These are phyloP conservation scores for Ceratina calcarata DNA, from an alignment of 1,140 invertebrate species.

Conservation along the genomic window DNA sequence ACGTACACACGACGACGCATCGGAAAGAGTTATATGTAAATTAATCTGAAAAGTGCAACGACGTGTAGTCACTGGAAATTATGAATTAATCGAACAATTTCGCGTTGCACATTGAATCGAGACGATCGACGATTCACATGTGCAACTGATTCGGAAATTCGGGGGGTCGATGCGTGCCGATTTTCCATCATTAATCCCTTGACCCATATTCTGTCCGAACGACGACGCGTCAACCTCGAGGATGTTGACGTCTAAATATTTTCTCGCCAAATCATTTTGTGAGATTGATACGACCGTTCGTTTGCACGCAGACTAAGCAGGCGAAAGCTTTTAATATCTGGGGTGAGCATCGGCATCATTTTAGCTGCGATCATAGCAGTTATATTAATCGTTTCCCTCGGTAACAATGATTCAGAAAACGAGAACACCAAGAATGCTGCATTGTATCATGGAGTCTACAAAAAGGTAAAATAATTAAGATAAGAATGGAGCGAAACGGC, in stretches of 20 bases:
- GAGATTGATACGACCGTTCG: slow-evolving; percentile 9
- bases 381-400: slow-evolving; percentile 38
- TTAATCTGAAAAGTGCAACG: too few species aligned
- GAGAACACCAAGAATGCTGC: slow-evolving; percentile 25
- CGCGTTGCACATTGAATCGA: background rate
- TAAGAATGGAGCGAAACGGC: background rate
- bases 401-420: slow-evolving; percentile 13
- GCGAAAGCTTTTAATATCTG: slow-evolving; percentile 28
- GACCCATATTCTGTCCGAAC: too few species aligned
- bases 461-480: slow-evolving; percentile 54
- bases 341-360: slow-evolving; percentile 38
- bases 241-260: background rate
- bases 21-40: too few species aligned
- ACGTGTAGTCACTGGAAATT: too few species aligned
- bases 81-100: background rate
- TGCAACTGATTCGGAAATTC: too few species aligned
- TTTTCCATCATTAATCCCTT: too few species aligned
- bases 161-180: too few species aligned
- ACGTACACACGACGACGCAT: too few species aligned
- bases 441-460: slow-evolving; percentile 53
- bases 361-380: slow-evolving; percentile 50
- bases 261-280: background rate
- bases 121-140: background rate
- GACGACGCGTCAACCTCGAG: background rate
- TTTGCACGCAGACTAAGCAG: slow-evolving; percentile 34